Evolutionary conservation across 2,797 vertebrate genomes (phyloP).

Genomic region (Phrynocephalus forsythii): DNA sequence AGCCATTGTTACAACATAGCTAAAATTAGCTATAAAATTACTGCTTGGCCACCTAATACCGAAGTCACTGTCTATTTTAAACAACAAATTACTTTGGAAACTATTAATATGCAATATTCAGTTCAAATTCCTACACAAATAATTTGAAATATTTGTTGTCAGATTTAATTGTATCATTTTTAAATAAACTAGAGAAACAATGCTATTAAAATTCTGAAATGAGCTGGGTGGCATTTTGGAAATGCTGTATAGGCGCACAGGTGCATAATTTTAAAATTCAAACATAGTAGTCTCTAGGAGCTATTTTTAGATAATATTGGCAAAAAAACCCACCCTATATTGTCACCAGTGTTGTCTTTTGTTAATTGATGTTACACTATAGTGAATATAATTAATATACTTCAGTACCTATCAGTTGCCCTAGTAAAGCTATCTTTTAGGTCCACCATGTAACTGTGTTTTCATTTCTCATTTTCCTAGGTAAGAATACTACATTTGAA

Average conservation of each 20-base stretch:
- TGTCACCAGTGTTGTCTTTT: constrained; percentile 47
- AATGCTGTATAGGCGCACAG: constrained; percentile 11
- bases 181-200: constrained; percentile 4
- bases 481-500: constrained; percentile 52
- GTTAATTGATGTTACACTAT: constrained; percentile 46
- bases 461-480: constrained; percentile 59
- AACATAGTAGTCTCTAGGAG: constrained; percentile 24
- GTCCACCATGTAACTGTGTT: constrained; percentile 44
- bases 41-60: constrained; percentile 39
- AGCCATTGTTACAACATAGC: constrained; percentile 23
- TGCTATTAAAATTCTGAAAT: constrained; percentile 56
- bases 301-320: constrained; percentile 24
- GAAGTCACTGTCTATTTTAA: constrained; percentile 34
- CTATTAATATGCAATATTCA: constrained; percentile 46
- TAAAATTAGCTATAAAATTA: constrained; percentile 23
- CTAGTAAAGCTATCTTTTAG: constrained; percentile 53
- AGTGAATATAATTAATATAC: constrained; percentile 34
- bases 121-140: constrained; percentile 30
- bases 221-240: constrained; percentile 36
- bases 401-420: constrained; percentile 34
- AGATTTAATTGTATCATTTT: constrained; percentile 27
- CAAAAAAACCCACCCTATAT: constrained; percentile 25
- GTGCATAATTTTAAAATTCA: not conserved
- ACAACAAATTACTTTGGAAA: constrained; percentile 39
- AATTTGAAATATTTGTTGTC: constrained; percentile 41